Conservation (phyloP, 2,797 vertebrate genomes). For the Myioborus miniatus region DNA sequence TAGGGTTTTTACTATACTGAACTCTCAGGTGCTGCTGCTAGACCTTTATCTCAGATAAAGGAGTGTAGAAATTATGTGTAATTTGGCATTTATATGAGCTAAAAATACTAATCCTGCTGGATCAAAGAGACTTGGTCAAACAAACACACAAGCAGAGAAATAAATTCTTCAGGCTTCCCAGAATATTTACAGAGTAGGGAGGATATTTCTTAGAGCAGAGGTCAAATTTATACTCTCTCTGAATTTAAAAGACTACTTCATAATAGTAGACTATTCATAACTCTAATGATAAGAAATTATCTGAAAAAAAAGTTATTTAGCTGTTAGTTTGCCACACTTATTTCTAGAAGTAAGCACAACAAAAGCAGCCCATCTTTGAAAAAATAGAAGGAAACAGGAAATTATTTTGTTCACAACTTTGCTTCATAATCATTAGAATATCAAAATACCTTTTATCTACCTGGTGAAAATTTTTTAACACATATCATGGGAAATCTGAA, state of each 20-base stretch:
- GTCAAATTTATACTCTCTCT: neutral
- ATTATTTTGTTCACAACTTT: neutral
- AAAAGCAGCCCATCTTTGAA: accelerated
- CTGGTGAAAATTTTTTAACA: neutral
- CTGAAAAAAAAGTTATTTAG: neutral
- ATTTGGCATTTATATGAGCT: neutral
- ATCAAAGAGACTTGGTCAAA: neutral
- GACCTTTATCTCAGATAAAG: neutral
- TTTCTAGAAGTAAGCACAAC: neutral
- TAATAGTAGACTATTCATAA: neutral
- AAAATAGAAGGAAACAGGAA: neutral
- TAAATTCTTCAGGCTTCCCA: neutral
- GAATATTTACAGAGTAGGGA: neutral
- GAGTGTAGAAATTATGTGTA: neutral
- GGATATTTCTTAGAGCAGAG: neutral
- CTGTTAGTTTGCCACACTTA: neutral
- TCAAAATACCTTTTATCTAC: neutral
- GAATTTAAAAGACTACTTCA: neutral
- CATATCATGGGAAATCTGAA: neutral
- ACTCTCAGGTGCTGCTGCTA: neutral
- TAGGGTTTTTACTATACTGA: neutral
- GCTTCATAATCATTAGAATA: neutral
- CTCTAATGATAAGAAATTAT: neutral
- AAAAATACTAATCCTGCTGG: neutral
- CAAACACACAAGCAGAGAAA: neutral